Percentiles rank a stretch among this genome's conserved stretches.
These are phyloP conservation scores for Pteropus alecto DNA, from an alignment of 2,113 vertebrate genomes.

Conservation along the genomic window DNA sequence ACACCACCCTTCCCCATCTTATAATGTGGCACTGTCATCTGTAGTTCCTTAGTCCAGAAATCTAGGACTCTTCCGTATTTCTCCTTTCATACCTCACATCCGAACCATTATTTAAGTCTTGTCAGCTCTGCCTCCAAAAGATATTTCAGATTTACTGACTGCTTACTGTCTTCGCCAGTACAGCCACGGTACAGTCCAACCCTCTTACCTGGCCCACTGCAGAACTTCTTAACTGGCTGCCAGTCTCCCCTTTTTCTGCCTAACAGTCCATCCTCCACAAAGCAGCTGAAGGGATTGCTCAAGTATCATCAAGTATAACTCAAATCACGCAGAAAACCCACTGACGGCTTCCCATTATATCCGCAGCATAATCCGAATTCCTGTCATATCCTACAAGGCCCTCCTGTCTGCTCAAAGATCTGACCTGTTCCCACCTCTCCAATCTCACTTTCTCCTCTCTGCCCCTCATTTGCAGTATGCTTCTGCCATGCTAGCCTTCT, in stretches of 20 bases:
- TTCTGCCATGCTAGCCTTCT: neutral
- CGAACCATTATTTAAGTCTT: neutral
- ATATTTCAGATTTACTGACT: neutral
- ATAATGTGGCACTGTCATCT: neutral
- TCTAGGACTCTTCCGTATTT: neutral
- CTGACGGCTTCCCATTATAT: neutral
- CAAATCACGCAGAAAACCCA: neutral
- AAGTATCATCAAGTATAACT: neutral
- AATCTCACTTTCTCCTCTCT: neutral
- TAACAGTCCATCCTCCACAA: neutral
- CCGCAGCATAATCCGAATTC: neutral
- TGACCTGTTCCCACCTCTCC: neutral
- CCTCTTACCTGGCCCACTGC: neutral
- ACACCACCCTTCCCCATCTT: neutral
- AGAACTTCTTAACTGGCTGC: neutral
- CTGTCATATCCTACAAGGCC: neutral
- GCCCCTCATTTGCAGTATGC: rapidly evolving
- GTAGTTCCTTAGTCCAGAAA: neutral
- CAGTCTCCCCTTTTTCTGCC: neutral
- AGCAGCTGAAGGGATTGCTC: neutral
- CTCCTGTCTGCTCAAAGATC: neutral
- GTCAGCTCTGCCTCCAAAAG: neutral
- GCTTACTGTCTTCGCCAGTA: neutral
- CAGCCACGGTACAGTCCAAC: neutral
- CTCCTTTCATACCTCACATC: neutral